Conservation (phyloP, 2,113 vertebrate species). For the Pan troglodytes region NHGRI_mPanTro3-v2.1_pri NC_086015.1:155168501-155169000, state of each 20-base stretch:
- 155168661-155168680: not conserved
- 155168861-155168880: not conserved
- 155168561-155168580: not conserved
- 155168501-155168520: not conserved
- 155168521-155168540: not conserved
- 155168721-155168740: not conserved
- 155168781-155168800: not conserved
- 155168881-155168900: not conserved
- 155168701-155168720: not conserved
- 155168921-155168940: not conserved
- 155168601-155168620: not conserved
- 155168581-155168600: not conserved
- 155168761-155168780: not conserved
- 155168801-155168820: not conserved
- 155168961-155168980: not conserved
- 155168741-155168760: not conserved
- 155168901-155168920: not conserved
- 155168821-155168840: not conserved
- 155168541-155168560: too few relatives aligned
- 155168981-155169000: not conserved
- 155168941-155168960: not conserved
- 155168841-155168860: not conserved
- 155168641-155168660: not conserved
- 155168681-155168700: not conserved
- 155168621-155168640: not conserved